A percentile compares a stretch with the other conserved stretches of the same genome.
Evolutionary conservation across 1,140 invertebrate species (phyloP).

Genomic region (Penaeus chinensis): DNA sequence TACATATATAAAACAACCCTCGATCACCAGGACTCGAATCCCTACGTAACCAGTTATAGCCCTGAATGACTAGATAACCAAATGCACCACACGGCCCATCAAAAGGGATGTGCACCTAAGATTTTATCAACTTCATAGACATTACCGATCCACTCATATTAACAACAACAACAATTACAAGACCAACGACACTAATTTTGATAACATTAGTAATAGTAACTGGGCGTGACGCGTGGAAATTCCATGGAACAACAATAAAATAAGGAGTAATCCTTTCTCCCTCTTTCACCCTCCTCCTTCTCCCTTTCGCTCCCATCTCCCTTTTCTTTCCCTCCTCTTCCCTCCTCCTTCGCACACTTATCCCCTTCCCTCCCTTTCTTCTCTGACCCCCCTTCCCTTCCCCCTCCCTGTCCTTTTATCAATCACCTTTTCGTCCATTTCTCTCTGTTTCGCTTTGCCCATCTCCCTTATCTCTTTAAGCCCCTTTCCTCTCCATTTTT

Average conservation of each 20-base stretch:
- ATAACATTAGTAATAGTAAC: too few species aligned
- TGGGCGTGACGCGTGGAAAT: too few species aligned
- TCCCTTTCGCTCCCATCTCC: neutral
- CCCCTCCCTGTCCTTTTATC: neutral
- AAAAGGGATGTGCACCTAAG: too few species aligned
- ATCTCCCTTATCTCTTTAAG: neutral
- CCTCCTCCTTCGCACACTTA: neutral
- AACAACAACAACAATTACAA: too few species aligned
- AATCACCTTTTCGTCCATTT: neutral
- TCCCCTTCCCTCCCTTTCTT: neutral
- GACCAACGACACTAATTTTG: too few species aligned
- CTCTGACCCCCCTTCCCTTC: neutral
- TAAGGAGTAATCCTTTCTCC: too few species aligned
- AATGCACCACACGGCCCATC: neutral
- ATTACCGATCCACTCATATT: too few species aligned
- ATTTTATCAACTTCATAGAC: neutral
- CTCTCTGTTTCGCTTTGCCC: neutral
- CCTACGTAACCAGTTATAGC: too few species aligned
- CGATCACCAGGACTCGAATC: neutral
- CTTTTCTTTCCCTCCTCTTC: neutral
- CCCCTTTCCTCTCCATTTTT: too few species aligned
- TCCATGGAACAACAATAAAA: too few species aligned
- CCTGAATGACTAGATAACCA: too few species aligned
- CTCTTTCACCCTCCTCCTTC: too few species aligned
- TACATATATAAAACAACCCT: neutral